These are phyloP conservation scores for Quadroppia sp. DNA, from an alignment of 2,888 invertebrate genomes.

Conservation along the genomic window DNA sequence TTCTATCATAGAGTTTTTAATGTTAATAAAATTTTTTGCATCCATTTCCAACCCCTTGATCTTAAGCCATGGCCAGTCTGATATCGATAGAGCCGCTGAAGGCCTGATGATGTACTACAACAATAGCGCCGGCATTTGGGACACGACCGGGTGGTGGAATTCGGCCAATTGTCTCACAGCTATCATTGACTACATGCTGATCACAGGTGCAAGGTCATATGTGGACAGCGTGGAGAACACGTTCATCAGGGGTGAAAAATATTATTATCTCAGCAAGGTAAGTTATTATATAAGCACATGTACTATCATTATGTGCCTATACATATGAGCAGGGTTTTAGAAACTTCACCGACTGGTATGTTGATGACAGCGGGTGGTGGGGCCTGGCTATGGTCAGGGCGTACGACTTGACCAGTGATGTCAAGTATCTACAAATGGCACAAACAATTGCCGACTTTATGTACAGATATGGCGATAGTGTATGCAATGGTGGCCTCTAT, in stretches of 20 bases:
- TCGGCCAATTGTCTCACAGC: neutral
- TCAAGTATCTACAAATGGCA: neutral
- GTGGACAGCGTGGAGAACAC: neutral
- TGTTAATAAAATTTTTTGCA: no score
- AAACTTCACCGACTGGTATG: neutral
- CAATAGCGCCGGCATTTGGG: neutral
- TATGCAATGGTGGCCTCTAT: neutral
- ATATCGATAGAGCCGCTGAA: neutral
- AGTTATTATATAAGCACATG: neutral
- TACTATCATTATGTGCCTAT: no score
- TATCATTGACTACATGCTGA: neutral
- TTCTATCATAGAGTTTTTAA: no score
- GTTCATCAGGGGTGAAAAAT: no score
- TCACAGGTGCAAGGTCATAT: neutral
- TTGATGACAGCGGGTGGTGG: conserved; percentile 5
- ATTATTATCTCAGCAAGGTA: neutral
- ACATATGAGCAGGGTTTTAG: no score
- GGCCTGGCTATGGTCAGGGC: neutral
- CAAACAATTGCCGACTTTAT: neutral
- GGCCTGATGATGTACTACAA: neutral
- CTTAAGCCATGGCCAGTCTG: neutral
- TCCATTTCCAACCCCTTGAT: no score
- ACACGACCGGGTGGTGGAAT: neutral
- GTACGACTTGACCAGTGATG: neutral
- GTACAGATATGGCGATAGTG: neutral